phyloP scores from a whole-genome alignment of 2,113 vertebrate species.

The Alosa alosa region DNA sequence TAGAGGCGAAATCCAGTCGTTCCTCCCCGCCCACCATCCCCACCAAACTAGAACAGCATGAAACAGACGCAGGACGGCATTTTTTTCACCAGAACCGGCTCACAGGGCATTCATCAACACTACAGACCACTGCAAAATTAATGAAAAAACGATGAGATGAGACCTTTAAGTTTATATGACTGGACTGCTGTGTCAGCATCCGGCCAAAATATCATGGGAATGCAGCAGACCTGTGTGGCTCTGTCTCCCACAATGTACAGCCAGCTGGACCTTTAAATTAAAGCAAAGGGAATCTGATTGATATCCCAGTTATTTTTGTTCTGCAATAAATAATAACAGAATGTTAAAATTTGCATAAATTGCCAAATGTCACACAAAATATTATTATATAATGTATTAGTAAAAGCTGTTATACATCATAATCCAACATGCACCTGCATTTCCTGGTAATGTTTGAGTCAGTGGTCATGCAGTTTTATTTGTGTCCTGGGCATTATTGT shows the following conservation, averaged over 20 bases:
- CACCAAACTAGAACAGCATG: too few species aligned
- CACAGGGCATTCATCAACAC: too few species aligned
- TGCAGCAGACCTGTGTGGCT: background rate
- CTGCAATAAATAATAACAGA: background rate
- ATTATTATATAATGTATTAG: too few species aligned
- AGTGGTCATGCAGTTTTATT: background rate
- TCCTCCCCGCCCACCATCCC: too few species aligned
- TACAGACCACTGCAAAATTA: too few species aligned
- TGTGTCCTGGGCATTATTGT: background rate
- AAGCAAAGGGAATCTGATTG: background rate
- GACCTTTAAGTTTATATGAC: background rate
- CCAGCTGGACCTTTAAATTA: background rate
- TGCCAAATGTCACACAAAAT: too few species aligned
- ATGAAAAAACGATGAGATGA: too few species aligned
- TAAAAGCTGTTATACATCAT: background rate
- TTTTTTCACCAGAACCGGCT: too few species aligned
- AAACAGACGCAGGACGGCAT: too few species aligned
- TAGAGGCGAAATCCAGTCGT: too few species aligned
- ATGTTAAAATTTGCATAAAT: background rate
- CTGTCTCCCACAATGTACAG: background rate
- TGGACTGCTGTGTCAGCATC: background rate
- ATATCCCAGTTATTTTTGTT: background rate
- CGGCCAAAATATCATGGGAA: background rate
- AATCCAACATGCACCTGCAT: background rate
- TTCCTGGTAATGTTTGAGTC: background rate